These are phyloP conservation scores for Laterallus jamaicensis DNA, from an alignment of 2,113 vertebrate species.

Conservation along the genomic window DNA sequence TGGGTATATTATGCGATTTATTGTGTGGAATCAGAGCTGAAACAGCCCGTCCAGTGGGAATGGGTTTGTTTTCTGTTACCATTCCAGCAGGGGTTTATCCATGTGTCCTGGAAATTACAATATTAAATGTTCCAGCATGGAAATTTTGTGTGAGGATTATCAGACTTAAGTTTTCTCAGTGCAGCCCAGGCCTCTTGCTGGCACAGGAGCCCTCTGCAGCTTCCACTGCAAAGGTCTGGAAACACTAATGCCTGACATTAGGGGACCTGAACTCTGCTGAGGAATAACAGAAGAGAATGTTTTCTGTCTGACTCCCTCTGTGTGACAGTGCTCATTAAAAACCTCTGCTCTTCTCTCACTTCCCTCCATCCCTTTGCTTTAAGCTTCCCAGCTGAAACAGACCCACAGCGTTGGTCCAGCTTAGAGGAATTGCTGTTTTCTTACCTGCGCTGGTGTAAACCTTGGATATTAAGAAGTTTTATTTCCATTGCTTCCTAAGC, in stretches of 20 bases:
- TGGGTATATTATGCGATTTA: background rate
- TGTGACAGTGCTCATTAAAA: background rate
- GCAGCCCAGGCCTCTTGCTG: background rate
- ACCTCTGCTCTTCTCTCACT: background rate
- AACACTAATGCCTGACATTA: background rate
- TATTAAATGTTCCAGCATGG: background rate
- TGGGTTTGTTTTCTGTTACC: background rate
- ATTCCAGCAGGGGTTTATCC: constrained; percentile 33
- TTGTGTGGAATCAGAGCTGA: background rate
- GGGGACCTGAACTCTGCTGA: background rate
- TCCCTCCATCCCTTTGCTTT: background rate
- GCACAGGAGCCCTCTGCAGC: background rate
- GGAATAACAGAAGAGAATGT: background rate
- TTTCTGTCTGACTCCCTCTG: background rate
- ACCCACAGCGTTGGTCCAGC: background rate
- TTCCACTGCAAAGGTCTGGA: constrained; percentile 23
- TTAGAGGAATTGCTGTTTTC: background rate
- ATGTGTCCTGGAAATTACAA: constrained; percentile 33
- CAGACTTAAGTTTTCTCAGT: constrained; percentile 1
- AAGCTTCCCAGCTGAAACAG: background rate
- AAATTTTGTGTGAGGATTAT: constrained; percentile 56
- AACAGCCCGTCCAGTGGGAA: background rate
- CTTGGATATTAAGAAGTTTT: background rate
- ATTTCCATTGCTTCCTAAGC: background rate
- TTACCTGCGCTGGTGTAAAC: background rate